Percentiles rank a stretch among this genome's conserved stretches.
phyloP scores from a whole-genome alignment of 1,140 invertebrate species.

The Acromyrmex charruanus region DNA sequence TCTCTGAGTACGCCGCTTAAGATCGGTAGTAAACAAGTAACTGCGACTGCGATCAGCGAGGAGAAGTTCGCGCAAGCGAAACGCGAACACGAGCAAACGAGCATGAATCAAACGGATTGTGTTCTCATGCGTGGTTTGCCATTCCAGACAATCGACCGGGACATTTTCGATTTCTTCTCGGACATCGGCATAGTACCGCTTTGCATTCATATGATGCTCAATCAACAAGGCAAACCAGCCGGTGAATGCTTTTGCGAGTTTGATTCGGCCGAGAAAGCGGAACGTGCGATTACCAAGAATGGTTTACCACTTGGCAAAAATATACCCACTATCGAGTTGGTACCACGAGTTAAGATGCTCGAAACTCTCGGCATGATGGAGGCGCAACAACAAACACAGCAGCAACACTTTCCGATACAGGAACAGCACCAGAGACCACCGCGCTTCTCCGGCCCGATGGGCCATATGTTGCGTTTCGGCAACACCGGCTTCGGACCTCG shows the following conservation, averaged over 20 bases:
- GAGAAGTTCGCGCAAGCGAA: conserved; percentile 87
- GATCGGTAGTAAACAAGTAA: conserved; percentile 88
- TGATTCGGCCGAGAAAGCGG: conserved; percentile 89
- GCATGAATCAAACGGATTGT: conserved; percentile 86
- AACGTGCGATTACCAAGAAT: conserved; percentile 91
- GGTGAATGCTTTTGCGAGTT: conserved; percentile 97
- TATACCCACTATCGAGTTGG: conserved; percentile 89
- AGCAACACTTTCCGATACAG: conserved; percentile 75
- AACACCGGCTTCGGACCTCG: conserved; percentile 80
- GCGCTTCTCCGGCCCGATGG: conserved; percentile 79
- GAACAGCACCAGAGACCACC: conserved; percentile 76
- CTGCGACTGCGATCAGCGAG: conserved; percentile 86
- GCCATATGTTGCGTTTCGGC: conserved; percentile 79
- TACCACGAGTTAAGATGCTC: conserved; percentile 89
- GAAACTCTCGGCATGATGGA: conserved; percentile 83
- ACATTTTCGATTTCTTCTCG: conserved; percentile 93
- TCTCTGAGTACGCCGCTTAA: conserved; percentile 87
- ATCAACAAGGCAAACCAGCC: conserved; percentile 89
- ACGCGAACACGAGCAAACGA: conserved; percentile 83
- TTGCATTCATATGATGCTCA: conserved; percentile 92
- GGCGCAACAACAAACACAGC: conserved; percentile 73
- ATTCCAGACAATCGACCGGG: conserved; percentile 90
- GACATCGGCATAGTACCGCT: conserved; percentile 91
- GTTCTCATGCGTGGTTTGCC: conserved; percentile 93
- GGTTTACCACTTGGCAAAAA: conserved; percentile 89